Evolutionary conservation across 2,113 vertebrate genomes (phyloP).

Genomic region (Gyps fulvus): DNA sequence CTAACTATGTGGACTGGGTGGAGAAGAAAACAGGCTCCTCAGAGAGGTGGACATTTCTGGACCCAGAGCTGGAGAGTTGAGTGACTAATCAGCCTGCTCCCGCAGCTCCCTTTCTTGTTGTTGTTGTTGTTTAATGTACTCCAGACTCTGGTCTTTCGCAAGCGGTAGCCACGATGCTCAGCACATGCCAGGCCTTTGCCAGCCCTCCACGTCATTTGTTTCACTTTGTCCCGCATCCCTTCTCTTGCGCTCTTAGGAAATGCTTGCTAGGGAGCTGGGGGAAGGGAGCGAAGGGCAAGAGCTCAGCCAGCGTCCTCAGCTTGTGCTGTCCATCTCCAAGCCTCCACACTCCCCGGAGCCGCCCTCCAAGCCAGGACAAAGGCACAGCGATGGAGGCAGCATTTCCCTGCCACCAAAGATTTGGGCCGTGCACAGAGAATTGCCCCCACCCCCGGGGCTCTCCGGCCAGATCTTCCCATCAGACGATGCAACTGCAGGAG

Average conservation of each 20-base stretch:
- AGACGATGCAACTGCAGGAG: background rate
- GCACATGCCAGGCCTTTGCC: background rate
- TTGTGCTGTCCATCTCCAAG: background rate
- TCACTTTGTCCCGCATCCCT: background rate
- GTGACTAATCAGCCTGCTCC: conserved; percentile 10
- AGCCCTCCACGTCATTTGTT: background rate
- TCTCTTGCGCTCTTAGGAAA: background rate
- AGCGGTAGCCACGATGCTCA: conserved; percentile 9
- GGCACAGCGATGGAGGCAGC: background rate
- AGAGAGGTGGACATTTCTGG: conserved; percentile 34
- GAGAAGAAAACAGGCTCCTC: conserved; percentile 70
- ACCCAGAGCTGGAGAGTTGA: conserved; percentile 67
- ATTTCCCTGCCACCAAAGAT: background rate
- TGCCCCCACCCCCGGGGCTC: background rate
- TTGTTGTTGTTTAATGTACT: conserved; percentile 45
- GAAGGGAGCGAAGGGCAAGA: background rate
- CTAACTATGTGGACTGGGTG: conserved; percentile 87
- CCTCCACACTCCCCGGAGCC: background rate
- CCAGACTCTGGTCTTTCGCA: conserved; percentile 38
- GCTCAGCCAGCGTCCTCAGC: background rate
- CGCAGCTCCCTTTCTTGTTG: background rate
- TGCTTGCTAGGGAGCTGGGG: background rate
- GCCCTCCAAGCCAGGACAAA: background rate
- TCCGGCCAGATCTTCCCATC: background rate
- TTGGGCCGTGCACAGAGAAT: background rate